Base-by-base conservation (phyloP, 2,113 vertebrate genomes). In the Anser cygnoides region DNA sequence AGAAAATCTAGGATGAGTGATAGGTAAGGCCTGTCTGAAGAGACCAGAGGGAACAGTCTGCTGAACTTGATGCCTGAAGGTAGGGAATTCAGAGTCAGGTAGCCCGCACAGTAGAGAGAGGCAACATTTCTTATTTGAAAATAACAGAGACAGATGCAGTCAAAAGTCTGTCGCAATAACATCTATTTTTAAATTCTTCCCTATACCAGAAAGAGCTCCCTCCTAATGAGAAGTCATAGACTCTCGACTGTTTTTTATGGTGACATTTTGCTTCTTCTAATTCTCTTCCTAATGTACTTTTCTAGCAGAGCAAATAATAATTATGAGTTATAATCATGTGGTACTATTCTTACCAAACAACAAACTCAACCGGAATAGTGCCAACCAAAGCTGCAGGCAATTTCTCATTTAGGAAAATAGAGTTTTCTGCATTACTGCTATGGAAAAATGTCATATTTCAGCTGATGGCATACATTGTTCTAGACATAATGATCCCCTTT, bases 251-350 rank as follows among this genome's bases (percentile, higher is more conserved):
- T 1, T 72, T 90, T 86, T 89, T 82, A n/a, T 76, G 31, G 41
- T 50, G 28, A 66, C 79, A 26, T 68, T 92, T 91, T 87, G 33
- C n/a, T 61, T 94, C 86, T 87, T 46, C 62, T 84, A 73, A 76
- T 93, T 82, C 55, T 89, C 57, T 78, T 89, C 68, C 54, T 84
- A 68, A 58, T 94, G 31, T 1, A 75, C 37, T 89, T 96, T 93
- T 79, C 39, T 70, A 92, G 66, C 19, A 44, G 28, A 89, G 35
- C 28, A 94, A 46, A 87, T 88, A 88, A 58, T 78, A 77, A 72
- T 94, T 89, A 58, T 6, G 3, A 80, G 35, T 89, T 67, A 43
- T 57, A 71, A 79, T 78, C 33, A 58, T 10, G 31, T 37, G 57
- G 39, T 55, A 29, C 31, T 78, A 10, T 67, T 82, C 63, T 78